Evolutionary conservation across 92 coral and sea anemone species (phyloP), one percentile per base, ranked within the genome.

Genomic region (Epizoanthus fatuus): DNA sequence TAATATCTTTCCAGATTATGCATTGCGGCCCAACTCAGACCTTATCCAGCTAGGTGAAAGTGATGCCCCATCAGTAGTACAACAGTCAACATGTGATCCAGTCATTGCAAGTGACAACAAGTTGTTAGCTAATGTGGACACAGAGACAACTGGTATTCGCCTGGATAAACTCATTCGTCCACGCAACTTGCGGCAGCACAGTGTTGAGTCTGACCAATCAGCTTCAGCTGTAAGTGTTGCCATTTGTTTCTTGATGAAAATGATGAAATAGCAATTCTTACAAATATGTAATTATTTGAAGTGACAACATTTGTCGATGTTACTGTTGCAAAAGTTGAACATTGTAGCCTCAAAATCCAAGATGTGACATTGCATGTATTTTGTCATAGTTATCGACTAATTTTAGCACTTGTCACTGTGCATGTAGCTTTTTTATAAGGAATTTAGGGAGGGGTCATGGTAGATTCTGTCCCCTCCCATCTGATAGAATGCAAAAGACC

Each of bases 161-260:
- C n/a, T 44, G 17, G 85, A 73, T 35, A 73, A 10, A 40, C 79
- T 72, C n/a, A 40, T 15, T 11, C 70, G 58, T 29, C 86, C 74
- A 17, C 60, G 81, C 20, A 89, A 54, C 79, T 45, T 44, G 4
- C 84, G 92, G 29, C 98, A 94, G 25, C 91, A 79, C 69, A 94
- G 98, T 65, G 52, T 89, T n/a, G 98, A 92, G 68, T 94, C 98
- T 3, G 98, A 94, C 69, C 81, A 76, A 17, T 58, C 70, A 45
- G 86, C 83, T 22, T 90, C 98, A 44, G 92, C 88, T 64, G 98
- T 94, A 75, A 86, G 93, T 67, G 53, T 15, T 5, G 3, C 3
- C 29, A 11, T 25, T 32, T 16, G 3, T 22, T 69, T 63, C 11
- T 17, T 22, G 25, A 22, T 22, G 25, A 22, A 22, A 22, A 22